Percentiles rank a stretch among this genome's conserved stretches.
These are phyloP conservation scores for Perdita meconis DNA, from an alignment of 2,888 invertebrate species.

Conservation along the genomic window DNA sequence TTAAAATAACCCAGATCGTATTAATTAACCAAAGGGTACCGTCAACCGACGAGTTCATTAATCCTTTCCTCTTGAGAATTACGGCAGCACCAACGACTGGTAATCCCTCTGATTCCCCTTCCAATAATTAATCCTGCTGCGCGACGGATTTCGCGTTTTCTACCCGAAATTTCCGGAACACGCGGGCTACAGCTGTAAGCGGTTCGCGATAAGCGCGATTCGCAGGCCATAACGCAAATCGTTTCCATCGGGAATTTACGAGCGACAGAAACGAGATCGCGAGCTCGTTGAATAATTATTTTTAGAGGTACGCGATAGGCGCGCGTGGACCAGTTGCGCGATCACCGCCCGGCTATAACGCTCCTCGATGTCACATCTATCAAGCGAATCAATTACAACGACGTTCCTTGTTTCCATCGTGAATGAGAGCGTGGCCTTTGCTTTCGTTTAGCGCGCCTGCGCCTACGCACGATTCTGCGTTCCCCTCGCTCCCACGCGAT, in stretches of 20 bases:
- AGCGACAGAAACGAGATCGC: constrained; percentile 15
- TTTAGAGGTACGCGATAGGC: constrained; percentile 43
- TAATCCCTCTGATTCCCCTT: background rate
- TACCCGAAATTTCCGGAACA: background rate
- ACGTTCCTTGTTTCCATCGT: constrained; percentile 39
- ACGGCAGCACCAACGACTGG: too few species aligned
- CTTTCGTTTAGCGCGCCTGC: constrained; percentile 55
- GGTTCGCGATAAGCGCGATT: background rate
- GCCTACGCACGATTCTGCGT: constrained; percentile 35
- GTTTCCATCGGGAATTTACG: background rate
- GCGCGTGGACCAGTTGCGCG: constrained; percentile 18
- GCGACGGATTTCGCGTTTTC: background rate
- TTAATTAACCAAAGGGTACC: too few species aligned
- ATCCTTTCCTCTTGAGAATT: too few species aligned
- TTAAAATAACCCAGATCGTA: too few species aligned
- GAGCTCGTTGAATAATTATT: constrained; percentile 41
- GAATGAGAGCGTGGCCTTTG: constrained; percentile 57
- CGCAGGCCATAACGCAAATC: background rate
- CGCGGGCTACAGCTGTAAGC: background rate
- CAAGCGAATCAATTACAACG: constrained; percentile 58
- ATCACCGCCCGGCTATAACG: background rate
- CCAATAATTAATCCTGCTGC: too few species aligned
- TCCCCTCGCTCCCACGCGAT: constrained; percentile 8
- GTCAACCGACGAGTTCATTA: too few species aligned
- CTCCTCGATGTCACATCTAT: constrained; percentile 46